These are phyloP conservation scores for Leucoptera coffeella DNA, from an alignment of 2,888 invertebrate species.

Conservation along the genomic window DNA sequence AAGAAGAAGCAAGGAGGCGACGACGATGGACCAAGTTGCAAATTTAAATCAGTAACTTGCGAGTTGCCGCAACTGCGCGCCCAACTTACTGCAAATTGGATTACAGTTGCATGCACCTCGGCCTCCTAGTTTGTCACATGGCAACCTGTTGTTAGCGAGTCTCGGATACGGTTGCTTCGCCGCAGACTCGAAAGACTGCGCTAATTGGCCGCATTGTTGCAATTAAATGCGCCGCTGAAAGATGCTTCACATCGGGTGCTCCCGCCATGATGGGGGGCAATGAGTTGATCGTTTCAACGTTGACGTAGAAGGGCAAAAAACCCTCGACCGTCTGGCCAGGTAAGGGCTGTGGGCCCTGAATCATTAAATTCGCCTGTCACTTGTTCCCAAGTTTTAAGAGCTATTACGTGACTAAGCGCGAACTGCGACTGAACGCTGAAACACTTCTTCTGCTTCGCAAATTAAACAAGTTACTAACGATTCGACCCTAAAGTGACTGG, in stretches of 20 bases:
- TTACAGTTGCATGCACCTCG: conserved; percentile 14
- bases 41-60: conserved; percentile 45
- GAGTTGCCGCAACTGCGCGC: conserved; percentile 14
- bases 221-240: too few species aligned
- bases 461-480: conserved; percentile 34
- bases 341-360: conserved; percentile 2
- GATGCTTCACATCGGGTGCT: too few species aligned
- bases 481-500: conserved; percentile 3
- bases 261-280: too few species aligned
- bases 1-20: conserved; percentile 1
- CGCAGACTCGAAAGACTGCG: too few species aligned
- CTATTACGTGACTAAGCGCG: conserved; percentile 47
- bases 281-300: too few species aligned
- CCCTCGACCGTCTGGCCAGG: background rate
- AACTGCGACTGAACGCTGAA: conserved; percentile 9
- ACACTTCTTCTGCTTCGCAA: conserved; percentile 29
- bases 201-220: too few species aligned
- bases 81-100: conserved; percentile 44
- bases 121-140: conserved; percentile 24
- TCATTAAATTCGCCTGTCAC: conserved; percentile 7
- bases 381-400: conserved; percentile 21
- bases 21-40: conserved; percentile 25
- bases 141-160: conserved; percentile 7
- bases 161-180: too few species aligned
- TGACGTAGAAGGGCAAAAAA: too few species aligned